phyloP scores from a whole-genome alignment of 2,113 vertebrate genomes.

The Hypomesus transpacificus region DNA sequence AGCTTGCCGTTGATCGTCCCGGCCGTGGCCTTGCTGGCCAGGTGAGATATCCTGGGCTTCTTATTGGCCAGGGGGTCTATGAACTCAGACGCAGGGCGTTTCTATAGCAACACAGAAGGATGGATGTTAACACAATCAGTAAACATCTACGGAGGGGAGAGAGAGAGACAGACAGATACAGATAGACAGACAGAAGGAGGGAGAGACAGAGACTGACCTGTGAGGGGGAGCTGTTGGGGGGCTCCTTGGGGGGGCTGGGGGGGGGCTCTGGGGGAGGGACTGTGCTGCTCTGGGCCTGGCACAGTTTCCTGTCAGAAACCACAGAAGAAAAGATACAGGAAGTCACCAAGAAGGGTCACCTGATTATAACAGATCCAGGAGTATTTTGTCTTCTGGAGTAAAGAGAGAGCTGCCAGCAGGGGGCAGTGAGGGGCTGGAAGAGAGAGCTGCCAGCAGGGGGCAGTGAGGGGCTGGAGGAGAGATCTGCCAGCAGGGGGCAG shows the following conservation, averaged over 20 bases:
- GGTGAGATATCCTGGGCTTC: slow-evolving; percentile 89
- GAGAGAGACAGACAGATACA: not conserved
- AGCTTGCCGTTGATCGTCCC: slow-evolving; percentile 83
- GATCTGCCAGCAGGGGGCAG: slow-evolving; percentile 42
- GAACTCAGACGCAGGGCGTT: slow-evolving; percentile 84
- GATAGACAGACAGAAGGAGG: too few relatives aligned
- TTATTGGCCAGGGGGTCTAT: slow-evolving; percentile 89
- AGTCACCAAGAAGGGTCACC: slow-evolving; percentile 1
- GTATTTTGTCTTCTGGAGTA: too few relatives aligned
- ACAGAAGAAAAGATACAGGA: not conserved
- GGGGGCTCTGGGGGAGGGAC: slow-evolving; percentile 62
- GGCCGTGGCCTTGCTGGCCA: slow-evolving; percentile 78
- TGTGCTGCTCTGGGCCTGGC: slow-evolving; percentile 71
- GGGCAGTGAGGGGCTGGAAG: slow-evolving; percentile 32
- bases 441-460: slow-evolving; percentile 36
- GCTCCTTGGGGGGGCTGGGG: slow-evolving; percentile 83
- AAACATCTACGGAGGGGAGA: not conserved
- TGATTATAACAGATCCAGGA: too few relatives aligned
- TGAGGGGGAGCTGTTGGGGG: slow-evolving; percentile 76
- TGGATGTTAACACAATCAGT: slow-evolving; percentile 17
- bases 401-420: slow-evolving; percentile 19
- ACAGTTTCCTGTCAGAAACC: slow-evolving; percentile 78
- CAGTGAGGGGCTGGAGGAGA: slow-evolving; percentile 27
- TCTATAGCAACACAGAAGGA: slow-evolving; percentile 63
- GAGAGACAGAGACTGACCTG: slow-evolving; percentile 71